Conservation (phyloP, 1,140 invertebrate species). For the Megathymus violae region DNA sequence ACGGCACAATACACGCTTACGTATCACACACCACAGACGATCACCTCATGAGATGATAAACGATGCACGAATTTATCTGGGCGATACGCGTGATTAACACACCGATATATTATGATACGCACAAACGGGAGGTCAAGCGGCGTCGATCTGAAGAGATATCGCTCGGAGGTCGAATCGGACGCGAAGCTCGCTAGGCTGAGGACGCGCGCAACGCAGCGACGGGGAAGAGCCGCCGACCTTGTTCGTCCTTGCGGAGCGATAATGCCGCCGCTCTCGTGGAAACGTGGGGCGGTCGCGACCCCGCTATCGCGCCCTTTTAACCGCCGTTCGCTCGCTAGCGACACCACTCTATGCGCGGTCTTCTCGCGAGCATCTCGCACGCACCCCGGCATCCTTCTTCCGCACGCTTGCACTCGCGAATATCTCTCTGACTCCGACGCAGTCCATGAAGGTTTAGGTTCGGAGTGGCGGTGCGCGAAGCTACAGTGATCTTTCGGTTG, state of each 20-base stretch:
- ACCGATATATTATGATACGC: constrained; percentile 39
- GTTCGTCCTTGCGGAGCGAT: constrained; percentile 66
- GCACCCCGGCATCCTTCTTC: background rate
- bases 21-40: background rate
- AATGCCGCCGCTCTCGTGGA: constrained; percentile 56
- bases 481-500: constrained; percentile 34
- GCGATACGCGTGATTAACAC: constrained; percentile 45
- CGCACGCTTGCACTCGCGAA: background rate
- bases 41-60: background rate
- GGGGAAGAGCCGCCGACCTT: constrained; percentile 63
- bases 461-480: constrained; percentile 5
- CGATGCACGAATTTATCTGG: constrained; percentile 13
- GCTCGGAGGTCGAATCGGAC: constrained; percentile 57
- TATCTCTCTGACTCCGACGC: background rate
- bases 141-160: constrained; percentile 42
- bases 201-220: constrained; percentile 11
- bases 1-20: background rate
- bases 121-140: constrained; percentile 48
- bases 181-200: constrained; percentile 23
- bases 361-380: constrained; percentile 45
- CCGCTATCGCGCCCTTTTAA: constrained; percentile 74
- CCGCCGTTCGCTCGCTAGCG: constrained; percentile 41
- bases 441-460: constrained; percentile 2
- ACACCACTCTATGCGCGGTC: constrained; percentile 58
- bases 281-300: constrained; percentile 65